These are phyloP conservation scores for Chouioia cunea DNA, from an alignment of 2,888 invertebrate genomes.

Conservation along the genomic window DNA sequence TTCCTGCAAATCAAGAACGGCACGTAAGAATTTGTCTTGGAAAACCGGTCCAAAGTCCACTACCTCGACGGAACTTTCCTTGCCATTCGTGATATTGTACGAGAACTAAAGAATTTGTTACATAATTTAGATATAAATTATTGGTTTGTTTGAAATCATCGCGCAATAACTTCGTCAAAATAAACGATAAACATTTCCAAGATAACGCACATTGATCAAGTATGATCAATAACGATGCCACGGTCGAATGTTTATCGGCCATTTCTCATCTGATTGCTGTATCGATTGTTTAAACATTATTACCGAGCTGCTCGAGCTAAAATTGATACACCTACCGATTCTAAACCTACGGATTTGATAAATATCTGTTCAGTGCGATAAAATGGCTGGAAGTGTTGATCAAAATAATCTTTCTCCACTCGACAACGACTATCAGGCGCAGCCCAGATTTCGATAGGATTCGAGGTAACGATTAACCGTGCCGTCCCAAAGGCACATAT, in stretches of 20 bases:
- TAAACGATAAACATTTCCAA: too few relatives aligned
- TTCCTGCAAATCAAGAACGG: constrained; percentile 79
- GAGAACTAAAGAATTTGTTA: constrained; percentile 49
- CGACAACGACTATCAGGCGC: constrained; percentile 84
- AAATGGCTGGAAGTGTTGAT: constrained; percentile 88
- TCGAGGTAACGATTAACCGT: constrained; percentile 80
- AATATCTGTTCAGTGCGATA: constrained; percentile 92
- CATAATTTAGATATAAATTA: not conserved
- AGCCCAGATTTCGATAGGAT: constrained; percentile 96
- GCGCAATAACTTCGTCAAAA: too few relatives aligned
- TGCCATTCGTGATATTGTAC: constrained; percentile 66
- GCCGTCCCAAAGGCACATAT: constrained; percentile 78
- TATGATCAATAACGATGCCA: not conserved
- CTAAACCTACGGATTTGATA: constrained; percentile 75
- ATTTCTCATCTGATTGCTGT: too few relatives aligned
- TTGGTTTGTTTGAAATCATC: too few relatives aligned
- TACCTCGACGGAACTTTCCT: not conserved
- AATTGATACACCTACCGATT: constrained; percentile 66
- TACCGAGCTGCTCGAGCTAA: too few relatives aligned
- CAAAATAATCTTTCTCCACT: constrained; percentile 88
- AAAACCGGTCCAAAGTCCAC: constrained; percentile 83
- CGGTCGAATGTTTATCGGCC: not conserved
- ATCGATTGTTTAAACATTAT: not conserved
- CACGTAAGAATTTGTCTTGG: constrained; percentile 76
- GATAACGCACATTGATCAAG: too few relatives aligned